phyloP scores from a whole-genome alignment of 2,797 vertebrate species.

The Bradypodion pumilum region DNA sequence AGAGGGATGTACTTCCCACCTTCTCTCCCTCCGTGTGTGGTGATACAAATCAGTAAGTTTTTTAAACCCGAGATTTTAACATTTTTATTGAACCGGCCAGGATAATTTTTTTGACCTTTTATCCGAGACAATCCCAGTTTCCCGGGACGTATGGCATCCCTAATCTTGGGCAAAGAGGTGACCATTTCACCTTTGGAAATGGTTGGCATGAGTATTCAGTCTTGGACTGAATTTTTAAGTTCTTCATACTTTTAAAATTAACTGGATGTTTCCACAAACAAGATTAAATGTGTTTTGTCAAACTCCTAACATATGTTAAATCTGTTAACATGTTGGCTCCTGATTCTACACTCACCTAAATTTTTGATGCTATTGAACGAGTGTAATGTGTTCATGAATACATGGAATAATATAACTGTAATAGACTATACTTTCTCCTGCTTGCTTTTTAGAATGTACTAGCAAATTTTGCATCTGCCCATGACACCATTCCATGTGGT shows the following conservation, averaged over 20 bases:
- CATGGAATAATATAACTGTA: background rate
- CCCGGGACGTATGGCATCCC: too few species aligned
- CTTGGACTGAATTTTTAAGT: background rate
- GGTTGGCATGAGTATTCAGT: background rate
- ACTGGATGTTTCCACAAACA: constrained; percentile 17
- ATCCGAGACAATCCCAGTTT: too few species aligned
- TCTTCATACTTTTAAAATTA: constrained; percentile 7
- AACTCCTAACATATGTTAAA: background rate
- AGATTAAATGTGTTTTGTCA: background rate
- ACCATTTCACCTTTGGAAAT: background rate
- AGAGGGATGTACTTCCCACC: too few species aligned
- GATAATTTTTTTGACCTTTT: too few species aligned
- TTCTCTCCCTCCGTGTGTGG: too few species aligned
- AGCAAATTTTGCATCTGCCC: too few species aligned
- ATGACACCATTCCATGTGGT: too few species aligned
- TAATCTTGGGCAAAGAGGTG: background rate
- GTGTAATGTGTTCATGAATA: background rate
- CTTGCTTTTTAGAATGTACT: background rate
- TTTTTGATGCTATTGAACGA: background rate
- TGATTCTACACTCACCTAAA: background rate
- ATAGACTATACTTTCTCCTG: background rate
- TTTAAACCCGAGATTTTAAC: too few species aligned
- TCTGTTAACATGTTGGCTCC: background rate
- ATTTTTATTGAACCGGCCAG: too few species aligned
- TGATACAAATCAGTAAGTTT: too few species aligned